Base-by-base conservation (phyloP, 2,888 invertebrate genomes). In the Trichopria drosophilae region DNA sequence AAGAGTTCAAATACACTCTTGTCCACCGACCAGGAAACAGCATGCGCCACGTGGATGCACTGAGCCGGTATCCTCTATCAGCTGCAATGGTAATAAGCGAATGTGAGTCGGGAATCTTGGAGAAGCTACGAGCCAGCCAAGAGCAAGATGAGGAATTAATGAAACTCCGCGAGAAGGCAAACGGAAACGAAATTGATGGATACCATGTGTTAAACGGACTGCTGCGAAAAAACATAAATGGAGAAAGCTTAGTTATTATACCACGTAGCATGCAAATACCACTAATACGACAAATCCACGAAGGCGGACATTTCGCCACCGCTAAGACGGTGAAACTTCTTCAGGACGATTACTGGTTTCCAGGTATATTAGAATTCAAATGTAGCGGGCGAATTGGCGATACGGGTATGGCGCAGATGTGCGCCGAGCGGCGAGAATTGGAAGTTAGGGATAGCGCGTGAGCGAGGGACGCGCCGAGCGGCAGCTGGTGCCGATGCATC, bases 41-140 rank as follows among this genome's bases (percentile, higher is more conserved):
- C 13, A 65, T 64, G 65, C 10, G 13, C 3, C 63, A 61, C 35
- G 58, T 59, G 1, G 63, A 65, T 39, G 61, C 61, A 4, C 34
- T 62, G n/a, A 64, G 62, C 26, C 39, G 62, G n/a, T 52, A 60
- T 19, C 61, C 62, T 23, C 26, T 58, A 16, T 52, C 55, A 4
- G 18, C 29, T 3, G 32, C 32, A 26, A 28, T 54, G 20, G 6
- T 48, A 22, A 32, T 51, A 10, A 35, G 26, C 31, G 40, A 51
- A 23, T 15, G 23, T 7, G 51, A 51, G 10, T 41, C 53, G 3
- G 50, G 54, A n/a, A 5, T 57, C n/a, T 24, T 40, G 1, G 48
- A 48, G 15, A 41, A 39, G 15, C 20, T 57, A 7, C 26, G 45
- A 12, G 47, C 20, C 18, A 45, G 51, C 32, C 48, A 55, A 40